Base-by-base conservation (phyloP, 2,888 invertebrate species). In the Synanthedon formicaeformis region DNA sequence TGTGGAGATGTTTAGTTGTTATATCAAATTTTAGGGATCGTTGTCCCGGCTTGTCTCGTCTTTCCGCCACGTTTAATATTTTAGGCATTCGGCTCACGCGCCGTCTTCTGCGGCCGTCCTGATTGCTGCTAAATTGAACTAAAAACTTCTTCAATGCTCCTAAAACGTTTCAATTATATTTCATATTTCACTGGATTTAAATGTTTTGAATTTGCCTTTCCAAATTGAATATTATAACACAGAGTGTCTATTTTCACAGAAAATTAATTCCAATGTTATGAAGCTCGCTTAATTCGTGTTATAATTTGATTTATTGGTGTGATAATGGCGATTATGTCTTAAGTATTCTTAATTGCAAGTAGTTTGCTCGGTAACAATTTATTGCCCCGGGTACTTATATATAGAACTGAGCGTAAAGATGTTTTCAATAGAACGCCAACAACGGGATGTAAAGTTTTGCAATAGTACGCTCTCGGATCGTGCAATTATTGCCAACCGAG, bases 81-180 rank as follows among this genome's bases (percentile, higher is more conserved):
- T 85, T 78, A 81, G 71, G 66, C 66, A 88, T 85, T 84, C 88
- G 58, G 61, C 78, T 84, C 88, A 88, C 88, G 88, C 84, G 69
- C 74, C 79, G 64, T 78, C 82, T 82, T 82, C 84, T 82, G 83
- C 86, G 78, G 85, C 78, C 84, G 79, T 77, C 81, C 81, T 88
- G 88, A 88, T 88, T 88, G 87, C 85, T 74, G 81, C 82, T 81
- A 88, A 87, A 88, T 88, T 88, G 82, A 85, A 86, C 87, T 88
- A 88, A 88, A 85, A 87, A 88, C 83, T 88, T 86, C 80, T 82
- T 79, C 79, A 84, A 80, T 81, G 80, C 75, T 75, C 69, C 75
- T 75, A 81, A 85, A 87, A 82, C 76, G 80, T 76, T 82, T 78
- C 79, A 81, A 82, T 84, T 83, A 82, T 81, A 75, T 77, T 62